A percentile compares a stretch with the other conserved stretches of the same genome.
Conservation (phyloP, 2,888 invertebrate species). For the Dichetophora obliterata region DNA sequence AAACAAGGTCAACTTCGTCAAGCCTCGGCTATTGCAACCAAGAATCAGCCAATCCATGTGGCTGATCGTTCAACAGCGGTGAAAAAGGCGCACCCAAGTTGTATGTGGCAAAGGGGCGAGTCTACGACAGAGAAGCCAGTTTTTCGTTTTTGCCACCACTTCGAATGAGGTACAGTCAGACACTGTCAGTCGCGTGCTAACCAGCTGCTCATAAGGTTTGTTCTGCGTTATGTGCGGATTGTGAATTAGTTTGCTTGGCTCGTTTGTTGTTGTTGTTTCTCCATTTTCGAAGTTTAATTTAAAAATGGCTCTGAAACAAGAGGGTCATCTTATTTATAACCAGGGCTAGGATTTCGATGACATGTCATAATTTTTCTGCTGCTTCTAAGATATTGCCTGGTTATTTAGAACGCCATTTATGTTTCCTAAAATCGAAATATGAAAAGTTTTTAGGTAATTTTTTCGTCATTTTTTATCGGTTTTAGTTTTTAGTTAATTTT, state of each 20-base stretch:
- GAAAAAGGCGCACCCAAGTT: conserved; percentile 1
- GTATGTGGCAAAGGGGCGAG: neutral
- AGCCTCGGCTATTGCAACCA: neutral
- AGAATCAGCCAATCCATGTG: conserved; percentile 25
- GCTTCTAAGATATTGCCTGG: too few species aligned
- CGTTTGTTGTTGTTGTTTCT: neutral
- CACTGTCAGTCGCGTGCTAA: conserved; percentile 30
- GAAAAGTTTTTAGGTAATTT: too few species aligned
- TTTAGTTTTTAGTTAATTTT: too few species aligned
- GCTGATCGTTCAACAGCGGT: neutral
- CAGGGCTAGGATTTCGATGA: too few species aligned
- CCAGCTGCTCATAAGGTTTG: conserved; percentile 18
- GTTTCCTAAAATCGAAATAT: too few species aligned
- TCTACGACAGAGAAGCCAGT: neutral
- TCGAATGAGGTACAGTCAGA: conserved; percentile 31
- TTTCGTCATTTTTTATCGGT: too few species aligned
- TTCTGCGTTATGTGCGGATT: neutral
- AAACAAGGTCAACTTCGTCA: neutral
- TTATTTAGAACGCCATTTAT: too few species aligned
- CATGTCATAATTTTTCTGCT: too few species aligned
- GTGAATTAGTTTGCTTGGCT: neutral
- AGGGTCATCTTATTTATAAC: neutral
- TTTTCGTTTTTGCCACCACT: neutral
- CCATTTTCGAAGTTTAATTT: conserved; percentile 32
- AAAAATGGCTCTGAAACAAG: conserved; percentile 28